Base-by-base conservation (phyloP, 2,888 invertebrate species). In the Conchocele bisecta region DNA sequence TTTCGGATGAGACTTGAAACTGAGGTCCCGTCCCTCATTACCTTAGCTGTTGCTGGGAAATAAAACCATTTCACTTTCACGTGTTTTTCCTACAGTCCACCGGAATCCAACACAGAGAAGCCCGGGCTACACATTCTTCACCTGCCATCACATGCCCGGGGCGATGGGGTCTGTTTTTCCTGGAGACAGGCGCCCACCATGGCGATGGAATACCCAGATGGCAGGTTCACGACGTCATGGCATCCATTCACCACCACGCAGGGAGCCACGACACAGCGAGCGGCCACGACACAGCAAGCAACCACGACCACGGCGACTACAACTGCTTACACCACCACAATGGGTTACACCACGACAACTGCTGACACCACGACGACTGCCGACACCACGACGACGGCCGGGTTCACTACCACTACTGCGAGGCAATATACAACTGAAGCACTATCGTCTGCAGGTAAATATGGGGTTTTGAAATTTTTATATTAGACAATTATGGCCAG, bases 91-190 rank as follows among this genome's bases (percentile, higher is more conserved):
- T 70, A 4, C 60, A 84, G 79, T 63, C 57, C 82, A 28, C 83
- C 83, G n/a, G 50, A 37, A 9, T 51, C 41, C 26, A 39, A 29
- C 15, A 39, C 31, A 28, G 41, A 41, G 1, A 61, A 67, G 6
- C 71, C 86, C 15, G 80, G 83, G 31, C 80, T 86, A 13, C 83
- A 89, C 48, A 78, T 91, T 26, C 60, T 91, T 4, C 85, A 84
- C 59, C 81, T 91, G n/a, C 91, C 91, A n/a, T 41, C 50, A 15
- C 77, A 78, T 24, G 88, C 89, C 13, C 77, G 86, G 51, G 73
- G 72, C n/a, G 69, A 79, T 2, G 84, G 82, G 17, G 77, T 87
- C 3, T 91, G 90, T 68, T 71, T 91, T 44, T 82, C 81, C 28
- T 90, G 89, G 88, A 75, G 76, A 54, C 89, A 89, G 69, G 78